Percentiles rank a stretch among this genome's conserved stretches.
Evolutionary conservation across 2,888 invertebrate genomes (phyloP).

Genomic region (Ochropleura leucogaster): DNA sequence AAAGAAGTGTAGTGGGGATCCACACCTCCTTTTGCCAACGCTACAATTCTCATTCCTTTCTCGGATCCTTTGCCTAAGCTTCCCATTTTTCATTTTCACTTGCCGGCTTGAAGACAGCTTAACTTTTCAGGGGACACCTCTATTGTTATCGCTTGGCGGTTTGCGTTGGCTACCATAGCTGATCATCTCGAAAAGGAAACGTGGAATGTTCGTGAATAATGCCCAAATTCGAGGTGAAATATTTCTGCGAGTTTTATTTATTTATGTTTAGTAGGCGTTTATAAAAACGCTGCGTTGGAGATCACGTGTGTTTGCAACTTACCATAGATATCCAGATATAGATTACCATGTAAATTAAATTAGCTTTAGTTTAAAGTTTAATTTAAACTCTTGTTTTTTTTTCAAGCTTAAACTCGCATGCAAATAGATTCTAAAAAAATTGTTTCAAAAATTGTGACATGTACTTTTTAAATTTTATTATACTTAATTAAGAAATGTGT

Average conservation of each 20-base stretch:
- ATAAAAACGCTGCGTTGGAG: background rate
- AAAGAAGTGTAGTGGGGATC: constrained; percentile 33
- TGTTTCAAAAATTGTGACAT: too few relatives aligned
- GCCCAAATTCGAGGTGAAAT: background rate
- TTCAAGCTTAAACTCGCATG: too few relatives aligned
- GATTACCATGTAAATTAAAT: too few relatives aligned
- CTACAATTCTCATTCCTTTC: constrained; percentile 54
- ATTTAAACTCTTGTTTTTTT: too few relatives aligned
- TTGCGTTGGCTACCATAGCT: constrained; percentile 37
- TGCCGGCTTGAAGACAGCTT: constrained; percentile 59
- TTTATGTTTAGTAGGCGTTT: background rate
- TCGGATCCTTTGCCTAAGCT: constrained; percentile 59
- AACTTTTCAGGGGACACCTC: constrained; percentile 56
- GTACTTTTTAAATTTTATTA: too few relatives aligned
- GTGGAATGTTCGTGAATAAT: constrained; percentile 20
- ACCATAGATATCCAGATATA: background rate
- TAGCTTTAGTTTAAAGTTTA: too few relatives aligned
- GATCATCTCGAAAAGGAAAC: constrained; percentile 39
- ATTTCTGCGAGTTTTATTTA: background rate
- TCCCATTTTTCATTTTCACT: constrained; percentile 62
- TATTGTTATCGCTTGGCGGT: constrained; percentile 56
- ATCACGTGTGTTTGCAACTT: background rate
- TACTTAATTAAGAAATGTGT: too few relatives aligned
- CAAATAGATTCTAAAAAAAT: too few relatives aligned
- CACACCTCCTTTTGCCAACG: constrained; percentile 35